Conservation (phyloP, 2,797 vertebrate species). For the Helicolenus hilgendorfi region DNA sequence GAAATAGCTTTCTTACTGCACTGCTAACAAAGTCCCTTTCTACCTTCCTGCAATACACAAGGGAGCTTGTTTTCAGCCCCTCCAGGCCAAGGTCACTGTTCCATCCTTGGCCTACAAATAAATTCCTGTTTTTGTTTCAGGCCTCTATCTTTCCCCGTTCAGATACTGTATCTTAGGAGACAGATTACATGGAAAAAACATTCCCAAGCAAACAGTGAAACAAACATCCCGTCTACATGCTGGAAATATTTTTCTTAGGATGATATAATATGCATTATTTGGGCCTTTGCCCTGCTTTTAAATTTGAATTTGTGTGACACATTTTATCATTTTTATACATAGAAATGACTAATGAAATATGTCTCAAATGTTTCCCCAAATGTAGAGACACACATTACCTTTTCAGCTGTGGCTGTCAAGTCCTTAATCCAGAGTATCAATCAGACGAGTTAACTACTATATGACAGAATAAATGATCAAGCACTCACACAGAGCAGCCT, state of each 20-base stretch:
- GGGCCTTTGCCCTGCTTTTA: neutral
- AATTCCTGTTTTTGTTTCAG: constrained; percentile 56
- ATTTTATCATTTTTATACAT: neutral
- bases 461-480: neutral
- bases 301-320: neutral
- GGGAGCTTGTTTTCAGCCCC: constrained; percentile 21
- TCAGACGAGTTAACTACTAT: neutral
- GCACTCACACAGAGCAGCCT: neutral
- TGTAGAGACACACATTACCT: constrained; percentile 32
- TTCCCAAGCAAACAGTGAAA: constrained; percentile 21
- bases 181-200: constrained; percentile 5
- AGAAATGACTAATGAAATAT: neutral
- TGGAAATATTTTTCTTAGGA: neutral
- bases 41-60: neutral
- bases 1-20: neutral
- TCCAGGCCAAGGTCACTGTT: constrained; percentile 15
- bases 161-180: constrained; percentile 32
- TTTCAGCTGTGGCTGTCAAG: neutral
- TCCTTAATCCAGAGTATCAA: neutral
- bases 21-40: neutral
- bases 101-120: constrained; percentile 26
- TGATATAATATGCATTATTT: neutral
- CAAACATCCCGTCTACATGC: neutral
- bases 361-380: neutral
- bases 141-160: neutral